Conservation (phyloP, 2,888 invertebrate genomes). For the Phaedon cochleariae region DNA sequence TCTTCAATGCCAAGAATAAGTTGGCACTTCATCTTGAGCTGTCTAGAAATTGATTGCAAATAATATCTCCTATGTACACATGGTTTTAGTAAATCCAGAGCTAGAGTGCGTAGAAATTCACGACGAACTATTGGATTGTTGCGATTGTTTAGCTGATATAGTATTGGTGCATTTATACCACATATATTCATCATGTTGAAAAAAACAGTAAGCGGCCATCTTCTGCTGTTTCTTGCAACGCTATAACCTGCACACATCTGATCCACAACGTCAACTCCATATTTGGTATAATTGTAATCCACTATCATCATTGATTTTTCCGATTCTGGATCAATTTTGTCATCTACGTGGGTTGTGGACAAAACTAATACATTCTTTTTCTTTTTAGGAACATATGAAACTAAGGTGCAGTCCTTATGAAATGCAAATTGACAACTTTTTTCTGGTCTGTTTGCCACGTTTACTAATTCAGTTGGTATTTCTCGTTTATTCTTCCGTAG, state of each 20-base stretch:
- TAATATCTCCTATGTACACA: too few relatives aligned
- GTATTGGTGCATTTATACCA: constrained; percentile 43
- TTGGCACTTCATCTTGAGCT: too few relatives aligned
- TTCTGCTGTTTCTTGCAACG: constrained; percentile 41
- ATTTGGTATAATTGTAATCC: constrained; percentile 45
- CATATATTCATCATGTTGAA: constrained; percentile 38
- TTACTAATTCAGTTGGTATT: constrained; percentile 17
- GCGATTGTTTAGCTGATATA: too few relatives aligned
- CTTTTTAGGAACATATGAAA: constrained; percentile 28
- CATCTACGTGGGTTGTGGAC: constrained; percentile 31
- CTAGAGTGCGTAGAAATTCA: too few relatives aligned
- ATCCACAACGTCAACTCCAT: constrained; percentile 47
- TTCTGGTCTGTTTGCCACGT: neutral
- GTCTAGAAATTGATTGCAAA: too few relatives aligned
- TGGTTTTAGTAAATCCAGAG: too few relatives aligned
- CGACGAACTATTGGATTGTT: too few relatives aligned
- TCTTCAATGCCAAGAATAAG: too few relatives aligned
- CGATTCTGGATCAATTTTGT: constrained; percentile 21
- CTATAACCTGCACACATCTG: constrained; percentile 47
- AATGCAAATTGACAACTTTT: constrained; percentile 36
- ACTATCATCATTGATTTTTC: constrained; percentile 42
- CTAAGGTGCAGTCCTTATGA: constrained; percentile 34
- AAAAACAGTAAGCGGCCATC: constrained; percentile 48
- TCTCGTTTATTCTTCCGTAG: constrained; percentile 39
- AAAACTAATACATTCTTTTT: constrained; percentile 35